Conservation (phyloP, 2,888 invertebrate species). For the Pterobdella sp. region DNA sequence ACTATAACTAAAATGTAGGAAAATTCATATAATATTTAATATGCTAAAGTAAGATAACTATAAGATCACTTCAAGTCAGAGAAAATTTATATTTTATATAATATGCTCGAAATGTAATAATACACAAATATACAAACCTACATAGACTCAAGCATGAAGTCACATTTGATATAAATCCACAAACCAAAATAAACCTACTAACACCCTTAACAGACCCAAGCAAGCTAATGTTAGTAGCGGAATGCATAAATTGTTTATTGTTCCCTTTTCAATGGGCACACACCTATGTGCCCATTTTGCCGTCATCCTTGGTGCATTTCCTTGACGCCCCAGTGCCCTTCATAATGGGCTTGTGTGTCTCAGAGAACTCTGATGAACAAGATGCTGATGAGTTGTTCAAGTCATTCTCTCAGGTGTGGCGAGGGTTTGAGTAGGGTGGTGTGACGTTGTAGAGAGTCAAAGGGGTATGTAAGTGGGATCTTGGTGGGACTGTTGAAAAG, state of each 20-base stretch:
- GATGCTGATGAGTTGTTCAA: constrained; percentile 34
- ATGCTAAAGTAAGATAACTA: no score
- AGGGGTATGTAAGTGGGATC: not conserved
- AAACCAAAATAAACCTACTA: no score
- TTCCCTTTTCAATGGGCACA: constrained; percentile 97
- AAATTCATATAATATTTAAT: no score
- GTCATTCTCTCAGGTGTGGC: constrained; percentile 42
- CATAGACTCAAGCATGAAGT: no score
- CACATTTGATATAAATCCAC: not conserved
- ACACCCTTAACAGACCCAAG: constrained; percentile 67
- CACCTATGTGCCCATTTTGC: constrained; percentile 95
- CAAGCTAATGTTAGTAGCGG: constrained; percentile 89
- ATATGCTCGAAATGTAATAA: not conserved
- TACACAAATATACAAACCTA: not conserved
- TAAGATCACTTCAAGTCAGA: no score
- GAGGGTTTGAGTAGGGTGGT: not conserved
- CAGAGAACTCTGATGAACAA: constrained; percentile 52
- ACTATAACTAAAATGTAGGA: no score
- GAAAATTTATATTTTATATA: no score
- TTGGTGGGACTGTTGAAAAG: not conserved
- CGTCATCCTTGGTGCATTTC: constrained; percentile 71
- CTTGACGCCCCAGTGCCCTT: constrained; percentile 98
- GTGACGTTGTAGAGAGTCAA: not conserved
- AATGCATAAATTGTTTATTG: constrained; percentile 77
- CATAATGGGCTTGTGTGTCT: constrained; percentile 76